Conservation (phyloP, 2,113 vertebrate genomes). For the Melanerpes formicivorus region DNA sequence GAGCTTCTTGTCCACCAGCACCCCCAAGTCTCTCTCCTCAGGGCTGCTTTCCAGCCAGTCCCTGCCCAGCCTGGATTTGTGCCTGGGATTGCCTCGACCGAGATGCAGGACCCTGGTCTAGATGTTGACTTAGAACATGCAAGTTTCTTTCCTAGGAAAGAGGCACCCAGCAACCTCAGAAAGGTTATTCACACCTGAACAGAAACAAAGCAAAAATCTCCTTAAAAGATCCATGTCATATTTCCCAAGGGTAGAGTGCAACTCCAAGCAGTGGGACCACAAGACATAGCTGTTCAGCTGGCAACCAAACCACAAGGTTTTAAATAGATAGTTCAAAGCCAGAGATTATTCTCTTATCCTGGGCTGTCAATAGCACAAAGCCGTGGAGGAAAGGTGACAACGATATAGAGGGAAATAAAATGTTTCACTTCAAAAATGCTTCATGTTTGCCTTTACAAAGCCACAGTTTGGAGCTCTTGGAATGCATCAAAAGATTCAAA, state of each 20-base stretch:
- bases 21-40: no score
- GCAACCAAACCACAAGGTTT: conserved; percentile 15
- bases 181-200: background rate
- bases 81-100: no score
- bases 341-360: conserved; percentile 48
- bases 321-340: conserved; percentile 53
- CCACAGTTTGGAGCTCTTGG: background rate
- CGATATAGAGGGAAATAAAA: background rate
- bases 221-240: background rate
- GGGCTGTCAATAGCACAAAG: background rate
- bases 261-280: background rate
- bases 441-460: background rate
- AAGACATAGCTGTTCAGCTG: background rate
- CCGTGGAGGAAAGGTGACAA: background rate
- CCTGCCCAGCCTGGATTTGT: no score
- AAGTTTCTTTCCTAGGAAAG: background rate
- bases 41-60: no score
- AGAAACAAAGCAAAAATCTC: background rate
- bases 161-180: background rate
- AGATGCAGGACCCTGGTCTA: background rate
- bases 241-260: background rate
- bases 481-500: background rate
- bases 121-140: rapidly evolving
- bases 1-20: no score
- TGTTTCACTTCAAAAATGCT: background rate